phyloP scores from a whole-genome alignment of 30 jellyfish, hydroid and myxozoan genomes.

The Aurelia coerulea region DNA sequence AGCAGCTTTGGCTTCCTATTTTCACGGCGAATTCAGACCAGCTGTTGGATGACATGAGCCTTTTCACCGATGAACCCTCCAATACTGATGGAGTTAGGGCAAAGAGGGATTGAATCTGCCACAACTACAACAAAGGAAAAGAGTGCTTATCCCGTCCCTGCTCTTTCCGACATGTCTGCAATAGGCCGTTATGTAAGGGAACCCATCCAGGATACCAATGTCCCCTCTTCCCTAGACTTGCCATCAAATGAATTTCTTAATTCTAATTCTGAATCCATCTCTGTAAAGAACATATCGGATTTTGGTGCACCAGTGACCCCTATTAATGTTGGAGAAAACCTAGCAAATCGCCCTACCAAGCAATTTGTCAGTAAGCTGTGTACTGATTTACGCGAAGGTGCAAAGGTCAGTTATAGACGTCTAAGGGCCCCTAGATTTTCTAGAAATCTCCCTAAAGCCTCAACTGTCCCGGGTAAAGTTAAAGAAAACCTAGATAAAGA shows the following conservation, averaged over 20 bases:
- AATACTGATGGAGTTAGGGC: background rate
- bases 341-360: background rate
- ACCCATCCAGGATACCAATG: background rate
- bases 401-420: background rate
- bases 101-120: slow-evolving; percentile 1
- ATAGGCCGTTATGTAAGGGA: too few relatives aligned
- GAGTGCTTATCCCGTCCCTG: background rate
- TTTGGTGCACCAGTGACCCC: too few relatives aligned
- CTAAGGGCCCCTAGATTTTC: background rate
- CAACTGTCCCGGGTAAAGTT: background rate
- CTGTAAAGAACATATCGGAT: background rate
- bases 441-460: background rate
- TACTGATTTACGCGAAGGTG: slow-evolving; percentile 1
- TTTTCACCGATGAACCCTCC: too few relatives aligned
- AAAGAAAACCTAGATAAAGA: background rate
- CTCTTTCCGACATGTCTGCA: too few relatives aligned
- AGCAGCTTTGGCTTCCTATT: background rate
- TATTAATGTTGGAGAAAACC: background rate
- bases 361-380: background rate
- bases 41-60: too few relatives aligned
- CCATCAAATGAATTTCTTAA: background rate
- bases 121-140: background rate
- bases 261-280: too few relatives aligned
- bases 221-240: background rate
- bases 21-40: background rate